Evolutionary conservation across 2,888 invertebrate genomes (phyloP), one percentile per base, ranked within the genome.

Genomic region (Ochropleura plecta): DNA sequence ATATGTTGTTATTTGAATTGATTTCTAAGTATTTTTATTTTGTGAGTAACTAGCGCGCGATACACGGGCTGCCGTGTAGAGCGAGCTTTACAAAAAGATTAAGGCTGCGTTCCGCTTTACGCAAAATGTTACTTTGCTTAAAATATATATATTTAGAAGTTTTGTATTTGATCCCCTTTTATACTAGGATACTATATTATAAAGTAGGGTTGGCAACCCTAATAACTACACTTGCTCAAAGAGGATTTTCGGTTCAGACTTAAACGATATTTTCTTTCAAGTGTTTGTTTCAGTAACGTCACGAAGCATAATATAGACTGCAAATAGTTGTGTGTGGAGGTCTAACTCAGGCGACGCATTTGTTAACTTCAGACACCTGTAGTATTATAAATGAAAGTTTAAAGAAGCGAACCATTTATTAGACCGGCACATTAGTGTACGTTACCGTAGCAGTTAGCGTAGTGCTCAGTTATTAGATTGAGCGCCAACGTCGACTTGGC

Each of bases 391-490:
- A 18, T 42, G 40, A 42, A 60, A 30, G 9, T 53, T 79, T 42
- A n/a, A 48, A 46, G 8, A 42, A 40, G 46, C 51, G 53, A 18
- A 53, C 60, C n/a, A 59, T 51, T 62, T 53, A 30, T 62, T 79
- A 62, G 60, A n/a, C 30, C 42, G 60, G 60, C n/a, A 79, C 53
- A 79, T 73, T 42, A 48, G 49, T 80, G 44, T 9, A 14, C 44
- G n/a, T 48, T n/a, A 40, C 40, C 49, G 12, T 48, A 51, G 46
- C 51, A 76, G 20, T 75, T 78, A 44, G 62, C 49, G 60, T n/a
- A 60, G 3, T 9, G 57, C 55, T 40, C 77, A n/a, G 68, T 82
- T 60, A 78, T 79, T 82, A 62, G 82, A 59, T 76, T 64, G 51
- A 77, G 78, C 64, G 65, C 51, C 66, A 70, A 67, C 48, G 53